Base-by-base conservation (phyloP, 1,140 invertebrate species). In the Sminthurinus signatus region DNA sequence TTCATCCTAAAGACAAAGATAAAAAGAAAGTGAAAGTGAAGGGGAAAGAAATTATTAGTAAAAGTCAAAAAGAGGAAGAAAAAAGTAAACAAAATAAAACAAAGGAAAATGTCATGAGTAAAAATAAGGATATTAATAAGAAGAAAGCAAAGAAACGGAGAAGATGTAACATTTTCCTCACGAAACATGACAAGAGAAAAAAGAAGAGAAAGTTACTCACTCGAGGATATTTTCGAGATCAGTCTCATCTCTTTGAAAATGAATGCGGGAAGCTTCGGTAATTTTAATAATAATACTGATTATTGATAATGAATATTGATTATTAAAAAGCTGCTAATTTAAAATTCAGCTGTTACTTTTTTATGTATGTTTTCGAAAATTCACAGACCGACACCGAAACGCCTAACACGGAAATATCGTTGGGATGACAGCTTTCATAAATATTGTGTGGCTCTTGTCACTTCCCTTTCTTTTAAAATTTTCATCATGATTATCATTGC, bases 401-500 rank as follows among this genome's bases (percentile, higher is more conserved):
- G 50, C 12, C 28, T 52, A 8, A 23, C 8, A 4, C 14, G 27
- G 21, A 55, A 54, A 12, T 57, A 43, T 17, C 48, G 66, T 21
- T 29, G 19, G 1, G 66, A 68, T 44, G 66, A 64, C 29, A 31
- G 42, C 14, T 64, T 68, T 50, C 66, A 68, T 31, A 27, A 56
- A 1, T 68, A 64, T 21, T 32, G 63, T 23, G 52, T 64, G 4
- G 28, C 57, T 31, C 36, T 68, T 17, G 62, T 64, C 1, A 27
- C 46, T 1, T 68, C 55, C 36, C 4, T 15, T 5, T 5, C 21
- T 0, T 70, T 70, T 43, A 60, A 64, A 50, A 4, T 4, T 14
- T 32, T 67, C 12, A 65, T 67, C 14, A 70, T 70, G 65, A 27
- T 28, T 19, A 51, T 67, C 3, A 70, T 70, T 23, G 21, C 56